phyloP scores from a whole-genome alignment of 2,113 vertebrate genomes.

The Rallus limicola region DNA sequence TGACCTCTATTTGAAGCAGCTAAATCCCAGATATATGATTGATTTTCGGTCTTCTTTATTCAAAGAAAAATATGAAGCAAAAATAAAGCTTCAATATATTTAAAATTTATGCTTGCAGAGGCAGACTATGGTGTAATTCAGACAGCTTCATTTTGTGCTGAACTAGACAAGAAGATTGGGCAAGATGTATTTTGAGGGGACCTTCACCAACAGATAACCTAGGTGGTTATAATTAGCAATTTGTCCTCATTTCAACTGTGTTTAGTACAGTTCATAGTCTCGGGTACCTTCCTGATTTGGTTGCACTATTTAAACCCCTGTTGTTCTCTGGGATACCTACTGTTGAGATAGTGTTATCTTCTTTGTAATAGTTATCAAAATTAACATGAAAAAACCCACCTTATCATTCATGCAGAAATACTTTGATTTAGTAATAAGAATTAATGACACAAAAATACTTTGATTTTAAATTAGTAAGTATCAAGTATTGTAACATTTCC shows the following conservation, averaged over 20 bases:
- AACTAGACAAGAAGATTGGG: constrained; percentile 47
- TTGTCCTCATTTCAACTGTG: not conserved
- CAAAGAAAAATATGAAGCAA: constrained; percentile 73
- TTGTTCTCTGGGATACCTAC: not conserved
- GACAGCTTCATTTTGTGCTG: constrained; percentile 21
- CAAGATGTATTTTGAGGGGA: constrained; percentile 11
- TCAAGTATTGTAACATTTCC: not conserved
- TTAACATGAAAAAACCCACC: not conserved
- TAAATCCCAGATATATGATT: constrained; percentile 72
- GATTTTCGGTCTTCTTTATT: constrained; percentile 79
- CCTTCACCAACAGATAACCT: constrained; percentile 13
- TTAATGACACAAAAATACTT: not conserved
- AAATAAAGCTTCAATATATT: constrained; percentile 70
- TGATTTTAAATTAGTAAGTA: not conserved
- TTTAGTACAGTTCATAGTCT: not conserved
- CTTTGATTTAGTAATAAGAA: not conserved
- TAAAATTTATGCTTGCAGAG: constrained; percentile 72
- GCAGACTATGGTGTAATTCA: constrained; percentile 59
- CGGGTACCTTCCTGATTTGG: not conserved
- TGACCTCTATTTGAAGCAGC: constrained; percentile 75
- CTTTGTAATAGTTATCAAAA: not conserved
- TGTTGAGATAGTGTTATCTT: not conserved
- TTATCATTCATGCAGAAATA: not conserved
- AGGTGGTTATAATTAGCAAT: not conserved
- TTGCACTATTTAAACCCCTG: not conserved